Conservation (phyloP, 2,888 invertebrate species). For the Eudemis profundana region DNA sequence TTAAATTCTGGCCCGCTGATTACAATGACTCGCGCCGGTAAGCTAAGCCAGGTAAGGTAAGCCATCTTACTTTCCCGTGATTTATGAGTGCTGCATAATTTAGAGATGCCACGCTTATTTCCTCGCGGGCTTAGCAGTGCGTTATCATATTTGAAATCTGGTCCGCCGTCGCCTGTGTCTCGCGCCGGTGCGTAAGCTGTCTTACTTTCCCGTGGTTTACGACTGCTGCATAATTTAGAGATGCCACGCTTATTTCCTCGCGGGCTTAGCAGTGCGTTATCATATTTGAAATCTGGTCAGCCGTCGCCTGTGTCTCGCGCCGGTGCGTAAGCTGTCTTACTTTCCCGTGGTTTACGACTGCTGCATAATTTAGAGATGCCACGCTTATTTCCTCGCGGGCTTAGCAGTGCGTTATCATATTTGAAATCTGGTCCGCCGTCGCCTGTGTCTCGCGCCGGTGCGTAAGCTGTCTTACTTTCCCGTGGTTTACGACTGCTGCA, state of each 20-base stretch:
- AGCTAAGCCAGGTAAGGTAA: conserved; percentile 43
- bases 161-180: conserved; percentile 2
- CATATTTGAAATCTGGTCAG: no score
- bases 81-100: conserved; percentile 46
- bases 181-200: conserved; percentile 38
- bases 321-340: conserved; percentile 44
- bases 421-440: not conserved
- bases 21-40: not conserved
- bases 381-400: conserved; percentile 30
- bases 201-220: conserved; percentile 45
- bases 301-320: not conserved
- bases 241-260: conserved; percentile 37
- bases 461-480: conserved; percentile 45
- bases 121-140: conserved; percentile 22
- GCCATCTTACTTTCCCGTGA: conserved; percentile 44
- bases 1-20: no score
- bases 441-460: conserved; percentile 3
- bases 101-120: conserved; percentile 42
- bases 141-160: no score
- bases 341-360: conserved; percentile 44
- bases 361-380: conserved; percentile 46
- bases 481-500: conserved; percentile 45
- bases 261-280: conserved; percentile 24
- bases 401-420: no score
- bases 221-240: conserved; percentile 45